phyloP scores from a whole-genome alignment of 2,113 vertebrate species.

The Ameiurus melas region DNA sequence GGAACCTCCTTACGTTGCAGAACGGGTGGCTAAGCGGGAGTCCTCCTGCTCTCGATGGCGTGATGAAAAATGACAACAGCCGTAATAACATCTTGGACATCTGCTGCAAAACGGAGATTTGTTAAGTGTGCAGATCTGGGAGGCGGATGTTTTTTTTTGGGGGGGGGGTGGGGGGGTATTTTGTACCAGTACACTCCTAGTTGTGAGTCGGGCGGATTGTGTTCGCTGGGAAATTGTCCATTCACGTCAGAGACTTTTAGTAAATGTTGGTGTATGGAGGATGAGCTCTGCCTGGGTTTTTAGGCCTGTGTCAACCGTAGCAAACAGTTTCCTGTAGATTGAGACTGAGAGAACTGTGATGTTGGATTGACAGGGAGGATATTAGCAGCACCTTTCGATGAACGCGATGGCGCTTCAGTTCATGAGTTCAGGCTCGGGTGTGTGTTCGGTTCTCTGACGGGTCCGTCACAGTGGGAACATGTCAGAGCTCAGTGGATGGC shows the following conservation, averaged over 20 bases:
- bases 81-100: conserved; percentile 81
- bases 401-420: background rate
- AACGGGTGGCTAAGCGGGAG: conserved; percentile 73
- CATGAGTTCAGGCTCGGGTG: background rate
- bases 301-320: background rate
- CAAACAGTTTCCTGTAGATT: too few species aligned
- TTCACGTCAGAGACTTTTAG: background rate
- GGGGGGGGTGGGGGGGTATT: too few species aligned
- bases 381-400: background rate
- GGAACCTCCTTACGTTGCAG: conserved; percentile 68
- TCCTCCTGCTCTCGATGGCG: conserved; percentile 72
- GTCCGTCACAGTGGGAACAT: conserved; percentile 36
- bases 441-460: conserved; percentile 9
- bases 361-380: background rate
- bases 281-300: background rate
- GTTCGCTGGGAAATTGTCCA: background rate
- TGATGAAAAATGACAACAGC: conserved; percentile 86
- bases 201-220: conserved; percentile 59
- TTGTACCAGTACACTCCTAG: conserved; percentile 46
- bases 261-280: background rate
- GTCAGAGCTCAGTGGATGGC: background rate
- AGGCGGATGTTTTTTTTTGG: conserved; percentile 74
- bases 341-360: background rate
- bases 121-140: conserved; percentile 55
- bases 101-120: conserved; percentile 76